Base-by-base conservation (phyloP, 1,140 invertebrate species). In the Aleiodes sp. region DNA sequence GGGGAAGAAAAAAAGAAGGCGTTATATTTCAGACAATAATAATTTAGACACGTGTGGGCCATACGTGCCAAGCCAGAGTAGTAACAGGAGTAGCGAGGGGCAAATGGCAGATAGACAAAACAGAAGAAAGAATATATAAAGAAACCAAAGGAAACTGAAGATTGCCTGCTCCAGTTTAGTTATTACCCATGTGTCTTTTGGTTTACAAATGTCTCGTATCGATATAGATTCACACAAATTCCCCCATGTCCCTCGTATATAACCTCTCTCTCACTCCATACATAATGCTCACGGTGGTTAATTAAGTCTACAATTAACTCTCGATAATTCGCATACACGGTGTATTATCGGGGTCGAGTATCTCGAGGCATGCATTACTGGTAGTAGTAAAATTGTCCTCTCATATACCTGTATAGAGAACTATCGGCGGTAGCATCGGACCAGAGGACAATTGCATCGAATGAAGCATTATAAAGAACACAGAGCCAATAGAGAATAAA, bases 41-140 rank as follows among this genome's bases (percentile, higher is more conserved):
- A 80, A 83, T 81, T 78, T 76, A 78, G 74, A 78, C 81, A 83
- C 75, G 80, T 83, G 81, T 78, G 80, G 75, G 57, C 81, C 81
- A 82, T 83, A 82, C 80, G 80, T 72, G 73, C 72, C 39, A 43
- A 33, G 9, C 2, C 31, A 37, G 68, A 74, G 72, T 69, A 69
- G 66, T 52, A 71, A 66, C 70, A 73, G 65, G 60, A 52, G 61
- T 26, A 41, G 28, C 16, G 56, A 37, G 24, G 24, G 33, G 31
- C 35, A 21, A 37, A 59, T 21, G 24, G 24, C 52, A 35, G 35
- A 64, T 33, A 64, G 28, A 59, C 37, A 29, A 29, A 59, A 60
- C 24, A 31, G 56, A 59, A 31, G 56, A 59, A 59, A 59, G 12
- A 59, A 63, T 37, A 62, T 21, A 63, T 43, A 63, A 26, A 52